Conservation (phyloP, 2,888 invertebrate genomes). For the Schizotus pectinicornis region DNA sequence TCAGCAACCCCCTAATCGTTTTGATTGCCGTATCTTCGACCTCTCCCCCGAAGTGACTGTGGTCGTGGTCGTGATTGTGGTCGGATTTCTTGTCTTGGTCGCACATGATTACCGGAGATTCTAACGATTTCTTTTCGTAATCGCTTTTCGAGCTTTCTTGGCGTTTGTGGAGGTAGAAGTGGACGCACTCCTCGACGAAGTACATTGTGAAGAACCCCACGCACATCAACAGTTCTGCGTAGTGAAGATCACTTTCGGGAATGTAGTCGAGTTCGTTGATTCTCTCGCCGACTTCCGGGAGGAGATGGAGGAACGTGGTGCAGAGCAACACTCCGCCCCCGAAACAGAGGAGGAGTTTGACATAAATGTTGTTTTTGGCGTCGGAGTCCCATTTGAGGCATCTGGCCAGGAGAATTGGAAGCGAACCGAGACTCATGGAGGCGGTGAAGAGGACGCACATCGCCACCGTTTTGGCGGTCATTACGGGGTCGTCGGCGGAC, state of each 20-base stretch:
- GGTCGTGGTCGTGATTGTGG: constrained; percentile 35
- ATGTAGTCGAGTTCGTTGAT: constrained; percentile 62
- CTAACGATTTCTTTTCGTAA: too few relatives aligned
- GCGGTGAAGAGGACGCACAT: constrained; percentile 79
- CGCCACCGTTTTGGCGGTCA: constrained; percentile 75
- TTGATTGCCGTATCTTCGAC: constrained; percentile 48
- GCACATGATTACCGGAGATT: constrained; percentile 9
- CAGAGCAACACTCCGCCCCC: constrained; percentile 85
- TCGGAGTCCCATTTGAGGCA: constrained; percentile 68
- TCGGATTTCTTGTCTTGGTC: constrained; percentile 11
- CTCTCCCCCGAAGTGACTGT: constrained; percentile 45
- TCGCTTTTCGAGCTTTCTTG: constrained; percentile 51
- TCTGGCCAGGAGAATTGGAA: constrained; percentile 74
- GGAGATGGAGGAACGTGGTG: constrained; percentile 81
- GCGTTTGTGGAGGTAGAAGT: constrained; percentile 66
- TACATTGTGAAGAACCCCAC: constrained; percentile 79
- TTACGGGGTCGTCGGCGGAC: background rate
- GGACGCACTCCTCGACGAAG: constrained; percentile 78
- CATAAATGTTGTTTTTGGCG: constrained; percentile 58
- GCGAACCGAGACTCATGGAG: constrained; percentile 76
- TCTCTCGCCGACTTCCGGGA: constrained; percentile 79
- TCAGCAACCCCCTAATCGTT: constrained; percentile 72
- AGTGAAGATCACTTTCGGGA: constrained; percentile 65
- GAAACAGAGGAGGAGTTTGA: constrained; percentile 70
- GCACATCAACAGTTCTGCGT: constrained; percentile 77